These are phyloP conservation scores for Laupala kohalensis DNA, from an alignment of 1,140 invertebrate genomes.

Conservation along the genomic window DNA sequence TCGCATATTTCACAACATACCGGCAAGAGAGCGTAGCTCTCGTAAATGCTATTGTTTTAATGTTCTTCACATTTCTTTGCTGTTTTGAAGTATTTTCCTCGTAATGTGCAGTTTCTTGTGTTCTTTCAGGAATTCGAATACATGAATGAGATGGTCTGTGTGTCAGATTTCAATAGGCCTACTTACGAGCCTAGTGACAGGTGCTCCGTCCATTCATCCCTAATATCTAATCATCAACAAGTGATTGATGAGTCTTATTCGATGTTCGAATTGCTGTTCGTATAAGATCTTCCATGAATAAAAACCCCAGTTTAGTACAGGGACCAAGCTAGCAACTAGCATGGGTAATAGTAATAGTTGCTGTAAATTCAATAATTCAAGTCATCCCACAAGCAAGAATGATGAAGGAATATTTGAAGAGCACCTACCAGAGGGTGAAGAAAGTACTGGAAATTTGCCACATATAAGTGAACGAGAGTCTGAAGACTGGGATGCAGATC, in stretches of 20 bases:
- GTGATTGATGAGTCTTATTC: background rate
- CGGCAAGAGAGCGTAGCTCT: background rate
- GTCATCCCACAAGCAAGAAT: conserved; percentile 40
- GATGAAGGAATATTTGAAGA: conserved; percentile 40
- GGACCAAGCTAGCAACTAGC: conserved; percentile 9
- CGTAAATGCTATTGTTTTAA: background rate
- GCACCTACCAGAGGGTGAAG: conserved; percentile 55
- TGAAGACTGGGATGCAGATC: conserved; percentile 87
- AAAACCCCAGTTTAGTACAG: background rate
- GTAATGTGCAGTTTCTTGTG: background rate
- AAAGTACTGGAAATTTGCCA: conserved; percentile 79
- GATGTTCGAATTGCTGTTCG: background rate
- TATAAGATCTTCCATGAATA: background rate
- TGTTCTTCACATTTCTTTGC: background rate
- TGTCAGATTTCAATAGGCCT: background rate
- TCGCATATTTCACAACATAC: no score
- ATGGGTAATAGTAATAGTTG: conserved; percentile 71
- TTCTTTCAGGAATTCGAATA: background rate
- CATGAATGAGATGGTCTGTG: background rate
- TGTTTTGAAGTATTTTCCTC: background rate
- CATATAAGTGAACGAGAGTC: conserved; percentile 96
- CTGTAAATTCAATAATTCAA: conserved; percentile 47
- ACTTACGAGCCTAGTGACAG: background rate
- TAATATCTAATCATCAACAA: background rate
- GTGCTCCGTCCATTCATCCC: background rate